Evolutionary conservation across 2,888 invertebrate species (phyloP), one percentile per base, ranked within the genome.

Genomic region (Troglohyphantes excavatus): DNA sequence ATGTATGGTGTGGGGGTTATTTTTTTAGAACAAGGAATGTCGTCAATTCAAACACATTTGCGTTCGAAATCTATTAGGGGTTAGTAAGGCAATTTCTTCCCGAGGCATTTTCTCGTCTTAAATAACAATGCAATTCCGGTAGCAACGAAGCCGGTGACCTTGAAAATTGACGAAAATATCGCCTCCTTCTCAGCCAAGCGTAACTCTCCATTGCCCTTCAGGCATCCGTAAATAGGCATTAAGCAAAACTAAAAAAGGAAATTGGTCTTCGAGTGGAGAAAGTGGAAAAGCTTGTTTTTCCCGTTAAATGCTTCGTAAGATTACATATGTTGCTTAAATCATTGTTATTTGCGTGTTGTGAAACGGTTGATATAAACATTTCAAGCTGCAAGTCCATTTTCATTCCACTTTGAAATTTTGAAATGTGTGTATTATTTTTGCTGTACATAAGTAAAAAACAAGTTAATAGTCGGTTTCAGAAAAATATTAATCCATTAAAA

Each of bases 211-310:
- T 13, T 65, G 78, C 61, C 78, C 63, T 65, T 78, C 78, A 43
- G 39, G 78, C 65, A 65, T 78, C 78, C 78, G 78, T 78, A 78
- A 78, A 78, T 65, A 78, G 43, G 63, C 39, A 78, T 33, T 78
- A n/a, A 65, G n/a, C 23, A 59, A 29, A 59, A 29, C 17, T 19
- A 43, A 70, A 70, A 23, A 39, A 26, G 27, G 27, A 53, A 70
- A 72, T 6, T 53, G 7, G 53, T 19, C 39, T 43, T 43, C 53
- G n/a, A 53, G 21, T 33, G 29, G 19, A 70, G 39, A 21, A 53
- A 53, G 39, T 21, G 39, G 46, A n/a, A 53, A 72, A 46, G 17
- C 27, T 26, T 33, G 26, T 53, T 72, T 43, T 46, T 19, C 19
- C 19, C 33, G 19, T n/a, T 53, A 53, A 53, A 53, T 13, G 63